Conservation (phyloP, 2,113 vertebrate species). For the Oreotragus oreotragus region DNA sequence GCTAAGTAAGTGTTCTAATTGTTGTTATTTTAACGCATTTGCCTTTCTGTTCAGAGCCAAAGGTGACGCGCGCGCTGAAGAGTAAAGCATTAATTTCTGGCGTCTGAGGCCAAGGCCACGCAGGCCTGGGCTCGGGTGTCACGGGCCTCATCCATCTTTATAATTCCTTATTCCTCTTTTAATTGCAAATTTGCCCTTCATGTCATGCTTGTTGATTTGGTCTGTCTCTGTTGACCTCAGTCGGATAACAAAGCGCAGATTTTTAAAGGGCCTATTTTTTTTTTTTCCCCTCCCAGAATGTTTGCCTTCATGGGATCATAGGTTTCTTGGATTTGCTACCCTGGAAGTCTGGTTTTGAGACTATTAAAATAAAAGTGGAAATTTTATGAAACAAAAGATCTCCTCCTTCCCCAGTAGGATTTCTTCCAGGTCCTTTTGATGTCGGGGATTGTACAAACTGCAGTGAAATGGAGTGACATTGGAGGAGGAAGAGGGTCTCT, state of each 20-base stretch:
- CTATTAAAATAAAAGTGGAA: conserved; percentile 11
- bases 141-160: conserved; percentile 78
- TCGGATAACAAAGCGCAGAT: conserved; percentile 56
- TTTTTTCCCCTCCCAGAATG: not conserved
- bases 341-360: not conserved
- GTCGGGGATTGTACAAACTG: not conserved
- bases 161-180: conserved; percentile 80
- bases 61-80: conserved; percentile 76
- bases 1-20: conserved; percentile 92
- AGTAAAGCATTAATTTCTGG: conserved; percentile 81
- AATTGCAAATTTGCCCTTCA: conserved; percentile 80
- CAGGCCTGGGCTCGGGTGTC: conserved; percentile 64
- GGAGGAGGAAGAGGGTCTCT: not conserved
- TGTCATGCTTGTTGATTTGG: conserved; percentile 75
- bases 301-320: not conserved
- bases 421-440: not conserved
- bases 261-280: conserved; percentile 41
- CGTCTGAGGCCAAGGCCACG: conserved; percentile 74
- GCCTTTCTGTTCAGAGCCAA: conserved; percentile 77
- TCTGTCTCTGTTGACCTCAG: conserved; percentile 70
- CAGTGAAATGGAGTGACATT: not conserved
- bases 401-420: not conserved
- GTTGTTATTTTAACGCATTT: conserved; percentile 82
- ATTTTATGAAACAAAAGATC: conserved; percentile 24
- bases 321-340: not conserved